phyloP scores from a whole-genome alignment of 1,140 invertebrate genomes.

The Myzus persicae region DNA sequence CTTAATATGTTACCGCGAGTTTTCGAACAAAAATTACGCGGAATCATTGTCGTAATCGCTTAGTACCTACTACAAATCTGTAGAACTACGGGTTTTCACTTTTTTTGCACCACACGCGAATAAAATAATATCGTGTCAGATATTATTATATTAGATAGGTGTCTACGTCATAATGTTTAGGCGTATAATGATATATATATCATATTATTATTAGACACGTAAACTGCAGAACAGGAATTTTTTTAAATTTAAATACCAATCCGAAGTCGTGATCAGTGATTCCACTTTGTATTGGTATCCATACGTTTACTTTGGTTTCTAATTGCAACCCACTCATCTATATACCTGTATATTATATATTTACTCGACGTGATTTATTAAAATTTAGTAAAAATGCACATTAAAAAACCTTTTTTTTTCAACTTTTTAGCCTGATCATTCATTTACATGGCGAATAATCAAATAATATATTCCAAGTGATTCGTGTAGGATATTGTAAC shows the following conservation, averaged over 20 bases:
- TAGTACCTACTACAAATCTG: neutral
- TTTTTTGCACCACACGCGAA: constrained; percentile 1
- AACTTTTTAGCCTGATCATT: no score
- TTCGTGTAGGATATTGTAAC: neutral
- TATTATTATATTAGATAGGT: neutral
- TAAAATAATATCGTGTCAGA: neutral
- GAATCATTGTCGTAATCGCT: constrained; percentile 32
- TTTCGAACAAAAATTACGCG: neutral
- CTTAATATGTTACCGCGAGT: neutral
- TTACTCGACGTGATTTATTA: neutral
- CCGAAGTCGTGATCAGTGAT: neutral
- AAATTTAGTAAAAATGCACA: neutral
- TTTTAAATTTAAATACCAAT: neutral
- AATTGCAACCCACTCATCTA: neutral
- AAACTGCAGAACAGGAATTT: neutral
- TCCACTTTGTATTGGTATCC: neutral
- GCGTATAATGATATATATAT: neutral
- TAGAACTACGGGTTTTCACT: constrained; percentile 13
- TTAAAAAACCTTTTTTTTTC: neutral
- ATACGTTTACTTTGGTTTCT: neutral
- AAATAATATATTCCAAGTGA: neutral
- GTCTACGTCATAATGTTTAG: no score
- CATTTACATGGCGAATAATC: neutral
- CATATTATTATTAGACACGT: neutral
- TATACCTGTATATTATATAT: neutral